These are phyloP conservation scores for Nycticryphes semicollaris DNA, from an alignment of 2,113 vertebrate genomes.

Conservation along the genomic window DNA sequence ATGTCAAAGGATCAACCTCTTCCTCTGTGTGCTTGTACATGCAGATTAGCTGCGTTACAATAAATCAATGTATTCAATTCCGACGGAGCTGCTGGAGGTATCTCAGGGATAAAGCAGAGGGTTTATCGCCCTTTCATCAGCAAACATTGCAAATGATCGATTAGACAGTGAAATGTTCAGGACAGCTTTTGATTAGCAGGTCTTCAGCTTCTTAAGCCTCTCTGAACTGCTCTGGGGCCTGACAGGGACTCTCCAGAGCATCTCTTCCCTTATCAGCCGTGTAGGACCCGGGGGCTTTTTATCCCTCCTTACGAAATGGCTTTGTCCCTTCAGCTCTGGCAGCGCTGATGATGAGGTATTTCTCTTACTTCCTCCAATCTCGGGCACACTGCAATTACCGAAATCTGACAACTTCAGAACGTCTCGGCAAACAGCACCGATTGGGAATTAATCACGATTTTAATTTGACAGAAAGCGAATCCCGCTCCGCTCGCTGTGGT, in stretches of 20 bases:
- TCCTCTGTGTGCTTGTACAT: background rate
- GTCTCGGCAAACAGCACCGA: background rate
- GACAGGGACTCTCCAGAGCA: background rate
- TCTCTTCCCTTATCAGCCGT: background rate
- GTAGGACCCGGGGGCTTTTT: fast-evolving
- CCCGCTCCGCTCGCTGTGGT: background rate
- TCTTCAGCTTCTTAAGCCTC: background rate
- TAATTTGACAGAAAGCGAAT: constrained; percentile 60
- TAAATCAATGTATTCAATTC: background rate
- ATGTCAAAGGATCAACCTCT: background rate
- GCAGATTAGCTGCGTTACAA: background rate
- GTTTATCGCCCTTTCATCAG: constrained; percentile 27
- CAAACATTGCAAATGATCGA: constrained; percentile 27
- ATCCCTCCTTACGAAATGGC: background rate
- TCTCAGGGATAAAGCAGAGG: background rate
- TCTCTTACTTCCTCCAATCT: background rate
- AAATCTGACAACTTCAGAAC: background rate
- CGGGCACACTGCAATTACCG: background rate
- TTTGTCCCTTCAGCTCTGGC: background rate
- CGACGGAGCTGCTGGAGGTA: background rate
- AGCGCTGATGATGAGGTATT: fast-evolving
- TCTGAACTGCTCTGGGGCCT: background rate
- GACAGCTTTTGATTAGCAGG: constrained; percentile 2
- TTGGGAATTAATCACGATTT: constrained; percentile 40
- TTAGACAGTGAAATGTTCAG: constrained; percentile 10